Evolutionary conservation across 2,888 invertebrate genomes (phyloP).

Genomic region (Pseudococcus viburni): DNA sequence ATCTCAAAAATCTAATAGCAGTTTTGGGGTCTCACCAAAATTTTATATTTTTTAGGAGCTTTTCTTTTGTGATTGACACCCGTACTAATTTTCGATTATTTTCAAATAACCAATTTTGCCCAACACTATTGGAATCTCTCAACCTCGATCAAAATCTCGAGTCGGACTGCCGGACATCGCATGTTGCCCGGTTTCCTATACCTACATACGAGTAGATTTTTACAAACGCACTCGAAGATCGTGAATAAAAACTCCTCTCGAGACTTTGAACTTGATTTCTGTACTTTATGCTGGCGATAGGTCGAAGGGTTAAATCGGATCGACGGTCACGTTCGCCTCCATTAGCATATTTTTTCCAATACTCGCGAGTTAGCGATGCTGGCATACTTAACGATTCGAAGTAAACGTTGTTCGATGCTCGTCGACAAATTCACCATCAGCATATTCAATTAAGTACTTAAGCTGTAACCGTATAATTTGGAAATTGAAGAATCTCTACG

Average conservation of each 20-base stretch:
- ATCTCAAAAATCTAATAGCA: too few relatives aligned
- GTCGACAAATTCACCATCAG: not conserved
- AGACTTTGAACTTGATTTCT: constrained; percentile 52
- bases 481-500: not conserved
- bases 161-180: not conserved
- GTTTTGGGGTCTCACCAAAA: too few relatives aligned
- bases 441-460: not conserved
- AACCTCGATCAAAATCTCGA: not conserved
- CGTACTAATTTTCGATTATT: too few relatives aligned
- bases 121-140: constrained; percentile 1
- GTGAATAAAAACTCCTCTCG: constrained; percentile 27
- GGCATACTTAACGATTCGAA: constrained; percentile 9
- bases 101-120: constrained; percentile 1
- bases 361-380: not conserved
- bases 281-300: not conserved
- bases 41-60: too few relatives aligned
- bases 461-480: constrained; percentile 5
- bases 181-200: not conserved
- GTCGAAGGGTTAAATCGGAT: constrained; percentile 50
- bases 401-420: not conserved
- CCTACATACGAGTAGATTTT: not conserved
- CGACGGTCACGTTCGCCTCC: constrained; percentile 36
- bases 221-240: not conserved
- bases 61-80: too few relatives aligned
- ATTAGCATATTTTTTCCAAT: constrained; percentile 52